A percentile compares a stretch with the other conserved stretches of the same genome.
Conservation (phyloP, 2,113 vertebrate genomes). For the Brachirus orientalis region DNA sequence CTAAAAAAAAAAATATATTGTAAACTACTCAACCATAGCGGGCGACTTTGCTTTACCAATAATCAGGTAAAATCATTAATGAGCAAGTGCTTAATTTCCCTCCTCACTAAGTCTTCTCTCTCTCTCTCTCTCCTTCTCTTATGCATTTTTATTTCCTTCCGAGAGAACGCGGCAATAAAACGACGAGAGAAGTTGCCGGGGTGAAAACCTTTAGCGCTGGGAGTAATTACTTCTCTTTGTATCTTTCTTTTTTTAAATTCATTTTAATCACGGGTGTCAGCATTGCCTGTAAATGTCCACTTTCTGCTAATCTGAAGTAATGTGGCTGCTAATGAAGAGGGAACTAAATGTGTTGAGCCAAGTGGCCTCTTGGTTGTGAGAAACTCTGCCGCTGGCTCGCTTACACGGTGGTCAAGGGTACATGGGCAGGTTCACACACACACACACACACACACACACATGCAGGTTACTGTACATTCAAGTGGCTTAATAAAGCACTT, state of each 20-base stretch:
- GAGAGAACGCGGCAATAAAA: conserved; percentile 67
- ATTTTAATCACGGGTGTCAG: conserved; percentile 79
- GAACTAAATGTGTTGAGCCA: conserved; percentile 66
- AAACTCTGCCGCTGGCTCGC: conserved; percentile 45
- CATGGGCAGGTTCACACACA: conserved; percentile 36
- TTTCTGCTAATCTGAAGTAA: conserved; percentile 78
- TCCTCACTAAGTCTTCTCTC: conserved; percentile 63
- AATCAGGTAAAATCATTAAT: conserved; percentile 81
- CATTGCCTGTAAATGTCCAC: conserved; percentile 77
- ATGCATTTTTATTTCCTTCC: conserved; percentile 71
- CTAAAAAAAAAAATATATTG: conserved; percentile 72
- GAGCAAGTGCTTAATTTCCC: conserved; percentile 71
- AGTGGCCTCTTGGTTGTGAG: conserved; percentile 62
- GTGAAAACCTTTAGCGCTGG: conserved; percentile 75
- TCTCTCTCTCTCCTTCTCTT: not conserved
- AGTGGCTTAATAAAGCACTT: not conserved
- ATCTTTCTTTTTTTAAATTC: conserved; percentile 75
- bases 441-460: conserved; percentile 2
- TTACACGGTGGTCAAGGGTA: conserved; percentile 72
- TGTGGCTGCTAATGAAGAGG: conserved; percentile 75
- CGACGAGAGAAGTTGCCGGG: conserved; percentile 80
- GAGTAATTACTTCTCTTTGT: conserved; percentile 81
- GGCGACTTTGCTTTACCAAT: conserved; percentile 75
- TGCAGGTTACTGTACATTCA: not conserved
- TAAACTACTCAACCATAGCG: conserved; percentile 82